Conservation (phyloP, 1,140 invertebrate species). For the Mamestra configurata region DNA sequence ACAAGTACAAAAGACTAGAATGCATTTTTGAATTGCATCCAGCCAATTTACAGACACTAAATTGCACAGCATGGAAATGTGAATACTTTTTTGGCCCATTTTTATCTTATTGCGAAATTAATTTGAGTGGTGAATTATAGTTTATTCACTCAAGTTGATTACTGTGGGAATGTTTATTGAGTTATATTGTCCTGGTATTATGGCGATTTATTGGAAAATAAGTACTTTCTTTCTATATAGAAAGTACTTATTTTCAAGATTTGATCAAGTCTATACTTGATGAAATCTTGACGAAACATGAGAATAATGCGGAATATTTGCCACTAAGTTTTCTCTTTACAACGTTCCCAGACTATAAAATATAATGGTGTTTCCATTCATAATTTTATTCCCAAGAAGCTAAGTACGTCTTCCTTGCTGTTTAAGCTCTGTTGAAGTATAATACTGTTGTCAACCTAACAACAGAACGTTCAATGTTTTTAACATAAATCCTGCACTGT, state of each 20-base stretch:
- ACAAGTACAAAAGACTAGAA: constrained; percentile 80
- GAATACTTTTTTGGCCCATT: constrained; percentile 48
- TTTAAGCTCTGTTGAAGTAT: background rate
- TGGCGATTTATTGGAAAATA: constrained; percentile 1
- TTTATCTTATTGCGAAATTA: constrained; percentile 37
- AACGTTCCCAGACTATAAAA: background rate
- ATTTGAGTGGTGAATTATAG: constrained; percentile 38
- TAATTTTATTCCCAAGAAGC: no score
- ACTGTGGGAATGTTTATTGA: constrained; percentile 27
- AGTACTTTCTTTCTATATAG: background rate
- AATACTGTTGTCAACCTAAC: background rate
- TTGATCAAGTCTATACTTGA: no score
- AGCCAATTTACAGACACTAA: constrained; percentile 79
- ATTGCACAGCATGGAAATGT: constrained; percentile 72
- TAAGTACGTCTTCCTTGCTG: no score
- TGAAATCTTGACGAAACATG: background rate
- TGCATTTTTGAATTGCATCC: constrained; percentile 84
- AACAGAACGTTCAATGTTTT: constrained; percentile 8
- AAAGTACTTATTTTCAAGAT: no score
- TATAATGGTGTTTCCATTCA: no score
- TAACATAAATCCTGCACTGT: background rate
- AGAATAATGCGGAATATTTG: background rate
- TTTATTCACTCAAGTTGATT: constrained; percentile 44
- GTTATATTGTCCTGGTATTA: background rate
- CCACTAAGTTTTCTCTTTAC: background rate